Conservation (phyloP, 2,888 invertebrate species). For the Amblyteles armatorius region DNA sequence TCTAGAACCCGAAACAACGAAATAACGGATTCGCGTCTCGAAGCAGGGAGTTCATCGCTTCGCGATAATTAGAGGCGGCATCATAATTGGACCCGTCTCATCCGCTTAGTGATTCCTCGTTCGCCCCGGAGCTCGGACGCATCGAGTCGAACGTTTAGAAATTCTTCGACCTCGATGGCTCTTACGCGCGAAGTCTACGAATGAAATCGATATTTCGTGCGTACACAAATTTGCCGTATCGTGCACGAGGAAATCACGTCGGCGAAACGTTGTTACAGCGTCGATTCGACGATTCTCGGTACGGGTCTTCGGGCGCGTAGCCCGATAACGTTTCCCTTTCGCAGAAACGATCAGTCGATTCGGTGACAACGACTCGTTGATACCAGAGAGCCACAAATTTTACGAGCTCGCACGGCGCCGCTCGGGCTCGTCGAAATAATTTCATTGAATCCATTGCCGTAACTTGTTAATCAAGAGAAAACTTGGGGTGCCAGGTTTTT, state of each 20-base stretch:
- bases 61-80: conserved; percentile 15
- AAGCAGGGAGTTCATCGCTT: background rate
- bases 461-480: conserved; percentile 39
- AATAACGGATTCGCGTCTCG: background rate
- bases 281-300: background rate
- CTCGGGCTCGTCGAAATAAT: conserved; percentile 28
- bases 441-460: conserved; percentile 44
- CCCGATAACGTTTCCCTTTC: conserved; percentile 35
- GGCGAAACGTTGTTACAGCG: conserved; percentile 7
- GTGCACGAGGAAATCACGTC: background rate
- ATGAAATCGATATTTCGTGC: background rate
- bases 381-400: background rate
- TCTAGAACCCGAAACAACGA: background rate
- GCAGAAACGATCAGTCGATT: conserved; percentile 54
- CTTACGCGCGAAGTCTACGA: background rate
- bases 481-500: too few relatives aligned
- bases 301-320: background rate
- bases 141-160: conserved; percentile 19
- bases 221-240: background rate
- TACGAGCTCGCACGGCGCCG: background rate
- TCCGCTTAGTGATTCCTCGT: conserved; percentile 45
- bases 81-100: conserved; percentile 45
- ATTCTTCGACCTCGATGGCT: background rate
- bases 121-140: background rate
- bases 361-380: conserved; percentile 59